Percentiles rank a stretch among this genome's conserved stretches.
Conservation (phyloP, 2,113 vertebrate genomes). For the Arenaria interpres region DNA sequence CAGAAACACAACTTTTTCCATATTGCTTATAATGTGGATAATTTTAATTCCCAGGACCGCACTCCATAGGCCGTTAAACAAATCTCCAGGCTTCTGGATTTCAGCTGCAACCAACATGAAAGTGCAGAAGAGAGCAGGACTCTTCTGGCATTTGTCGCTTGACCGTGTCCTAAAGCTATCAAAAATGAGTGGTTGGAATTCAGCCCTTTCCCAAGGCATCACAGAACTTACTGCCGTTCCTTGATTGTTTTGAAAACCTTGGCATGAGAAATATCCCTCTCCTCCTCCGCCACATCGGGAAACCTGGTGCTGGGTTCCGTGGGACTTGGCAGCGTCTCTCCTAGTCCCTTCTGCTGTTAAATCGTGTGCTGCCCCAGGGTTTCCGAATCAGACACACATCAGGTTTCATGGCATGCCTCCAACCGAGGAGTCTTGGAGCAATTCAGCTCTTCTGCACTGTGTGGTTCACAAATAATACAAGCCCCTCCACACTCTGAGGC, state of each 20-base stretch:
- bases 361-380: not conserved
- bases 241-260: not conserved
- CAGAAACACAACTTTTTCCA: not conserved
- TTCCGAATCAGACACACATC: not conserved
- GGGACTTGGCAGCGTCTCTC: not conserved
- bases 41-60: not conserved
- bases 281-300: not conserved
- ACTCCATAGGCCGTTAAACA: not conserved
- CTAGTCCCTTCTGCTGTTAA: not conserved
- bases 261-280: not conserved
- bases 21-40: not conserved
- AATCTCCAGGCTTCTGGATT: not conserved
- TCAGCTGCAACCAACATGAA: not conserved
- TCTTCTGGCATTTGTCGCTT: not conserved
- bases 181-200: not conserved
- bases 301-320: not conserved
- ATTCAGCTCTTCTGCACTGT: not conserved
- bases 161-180: not conserved
- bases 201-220: not conserved
- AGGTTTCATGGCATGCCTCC: not conserved
- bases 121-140: not conserved
- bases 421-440: not conserved
- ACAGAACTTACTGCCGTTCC: not conserved
- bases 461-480: not conserved
- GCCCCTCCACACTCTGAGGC: not conserved